Conservation (phyloP, 1,140 invertebrate genomes). For the Pseudomyrmex concolor region DNA sequence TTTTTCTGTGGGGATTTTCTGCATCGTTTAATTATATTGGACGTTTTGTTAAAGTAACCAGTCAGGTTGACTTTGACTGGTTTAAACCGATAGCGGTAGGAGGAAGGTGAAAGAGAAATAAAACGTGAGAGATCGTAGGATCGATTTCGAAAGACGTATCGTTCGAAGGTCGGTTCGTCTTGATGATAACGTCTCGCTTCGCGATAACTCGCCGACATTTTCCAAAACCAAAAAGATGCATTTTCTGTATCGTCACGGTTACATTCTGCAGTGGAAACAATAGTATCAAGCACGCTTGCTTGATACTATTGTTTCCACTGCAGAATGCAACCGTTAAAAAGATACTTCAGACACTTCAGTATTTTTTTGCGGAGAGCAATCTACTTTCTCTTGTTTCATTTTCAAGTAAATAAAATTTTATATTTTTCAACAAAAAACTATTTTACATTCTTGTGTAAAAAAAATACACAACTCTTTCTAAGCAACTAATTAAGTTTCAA, state of each 20-base stretch:
- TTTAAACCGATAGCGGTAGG: constrained; percentile 50
- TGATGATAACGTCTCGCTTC: constrained; percentile 58
- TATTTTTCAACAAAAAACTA: no score
- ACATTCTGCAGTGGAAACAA: not conserved
- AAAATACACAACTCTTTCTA: no score
- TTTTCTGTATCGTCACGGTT: not conserved
- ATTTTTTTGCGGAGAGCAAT: not conserved
- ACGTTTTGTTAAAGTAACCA: not conserved
- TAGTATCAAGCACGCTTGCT: not conserved
- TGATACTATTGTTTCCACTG: no score
- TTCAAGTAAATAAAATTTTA: not conserved
- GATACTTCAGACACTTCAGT: not conserved
- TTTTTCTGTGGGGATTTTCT: not conserved
- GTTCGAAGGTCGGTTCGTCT: constrained; percentile 56
- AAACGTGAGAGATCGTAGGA: constrained; percentile 58
- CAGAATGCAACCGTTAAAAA: no score
- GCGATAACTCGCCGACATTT: constrained; percentile 37
- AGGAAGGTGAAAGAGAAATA: constrained; percentile 52
- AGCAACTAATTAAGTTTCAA: no score
- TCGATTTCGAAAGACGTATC: constrained; percentile 30
- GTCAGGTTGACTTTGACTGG: constrained; percentile 18
- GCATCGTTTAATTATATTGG: not conserved
- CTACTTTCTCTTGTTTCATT: not conserved
- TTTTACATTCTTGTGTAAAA: no score
- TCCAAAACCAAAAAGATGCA: constrained; percentile 41